Percentiles rank a stretch among this genome's conserved stretches.
These are phyloP conservation scores for Sylvietta virens DNA, from an alignment of 2,113 vertebrate genomes.

Conservation along the genomic window DNA sequence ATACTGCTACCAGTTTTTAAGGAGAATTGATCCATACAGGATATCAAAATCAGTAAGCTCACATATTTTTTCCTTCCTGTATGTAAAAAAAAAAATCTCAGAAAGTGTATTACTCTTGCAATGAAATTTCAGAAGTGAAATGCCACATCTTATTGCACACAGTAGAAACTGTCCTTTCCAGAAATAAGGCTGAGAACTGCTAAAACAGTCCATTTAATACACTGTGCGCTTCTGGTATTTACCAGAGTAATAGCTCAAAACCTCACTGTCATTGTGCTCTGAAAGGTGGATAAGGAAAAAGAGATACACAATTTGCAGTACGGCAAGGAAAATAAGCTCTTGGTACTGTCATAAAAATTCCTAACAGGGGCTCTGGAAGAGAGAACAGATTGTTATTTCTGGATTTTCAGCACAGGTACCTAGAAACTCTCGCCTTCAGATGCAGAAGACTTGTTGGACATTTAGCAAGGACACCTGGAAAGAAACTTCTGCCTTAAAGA, in stretches of 20 bases:
- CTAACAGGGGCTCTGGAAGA: neutral
- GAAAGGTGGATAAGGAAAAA: neutral
- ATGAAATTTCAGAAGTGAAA: neutral
- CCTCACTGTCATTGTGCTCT: neutral
- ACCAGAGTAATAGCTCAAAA: neutral
- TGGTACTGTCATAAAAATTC: neutral
- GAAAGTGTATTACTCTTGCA: neutral
- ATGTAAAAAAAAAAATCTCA: neutral
- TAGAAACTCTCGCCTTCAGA: neutral
- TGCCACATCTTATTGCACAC: neutral
- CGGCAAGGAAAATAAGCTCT: neutral
- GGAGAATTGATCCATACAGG: neutral
- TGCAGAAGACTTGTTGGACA: neutral
- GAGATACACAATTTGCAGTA: neutral
- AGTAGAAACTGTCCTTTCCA: neutral
- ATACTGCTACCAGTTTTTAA: neutral
- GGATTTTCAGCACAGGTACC: neutral
- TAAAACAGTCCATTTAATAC: neutral
- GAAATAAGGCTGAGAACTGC: neutral
- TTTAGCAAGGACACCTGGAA: neutral
- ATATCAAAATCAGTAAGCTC: neutral
- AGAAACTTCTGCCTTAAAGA: neutral
- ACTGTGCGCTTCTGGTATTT: neutral
- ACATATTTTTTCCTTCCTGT: accelerated
- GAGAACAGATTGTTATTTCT: neutral